Base-by-base conservation (phyloP, 2,797 vertebrate species). In the Poecilia velifera region DNA sequence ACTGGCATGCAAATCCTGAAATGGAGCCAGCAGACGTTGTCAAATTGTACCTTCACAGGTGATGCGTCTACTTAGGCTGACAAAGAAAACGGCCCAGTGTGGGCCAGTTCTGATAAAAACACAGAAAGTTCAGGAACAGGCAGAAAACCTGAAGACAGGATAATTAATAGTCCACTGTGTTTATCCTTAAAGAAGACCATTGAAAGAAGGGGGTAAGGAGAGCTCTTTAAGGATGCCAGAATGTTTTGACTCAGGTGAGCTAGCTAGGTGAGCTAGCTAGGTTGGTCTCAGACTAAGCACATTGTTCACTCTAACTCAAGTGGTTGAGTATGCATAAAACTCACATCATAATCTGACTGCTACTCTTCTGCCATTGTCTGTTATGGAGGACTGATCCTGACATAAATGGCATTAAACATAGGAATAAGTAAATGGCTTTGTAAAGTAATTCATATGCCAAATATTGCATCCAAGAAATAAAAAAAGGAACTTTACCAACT, bases 291-390 rank as follows among this genome's bases (percentile, higher is more conserved):
- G 39, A 74, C 84, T 79, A 78, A 31, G 46, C 85, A 74, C 34
- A 4, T 82, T 72, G 81, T 79, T 76, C 55, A 71, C 39, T 6
- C 47, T 82, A 85, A 84, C 76, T 77, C 55, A 78, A 36, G 16
- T 10, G 55, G 78, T 73, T 46, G 77, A 45, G 72, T 73, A 72
- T 39, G 20, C 59, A 73, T 85, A 51, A 81, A 89, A 83, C 10
- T 57, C 31, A 34, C 28, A 46, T 31, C 81, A 78, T 76, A 79
- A 79, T 55, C 25, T 3, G 25, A 71, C 53, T 45, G 3, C 79
- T 73, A 57, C 86, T 86, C 78, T 72, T 43, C 76, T 78, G 62
- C 76, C 78, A 47, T 39, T 78, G 87, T 66, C 49, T 49, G 73
- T 13, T 45, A 45, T 13, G 45, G 12, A 45, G 12, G 45, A 45